Percentiles rank a stretch among this genome's conserved stretches.
These are phyloP conservation scores for Hirtodrosophila trivittata DNA, from an alignment of 2,888 invertebrate genomes.

Conservation along the genomic window DNA sequence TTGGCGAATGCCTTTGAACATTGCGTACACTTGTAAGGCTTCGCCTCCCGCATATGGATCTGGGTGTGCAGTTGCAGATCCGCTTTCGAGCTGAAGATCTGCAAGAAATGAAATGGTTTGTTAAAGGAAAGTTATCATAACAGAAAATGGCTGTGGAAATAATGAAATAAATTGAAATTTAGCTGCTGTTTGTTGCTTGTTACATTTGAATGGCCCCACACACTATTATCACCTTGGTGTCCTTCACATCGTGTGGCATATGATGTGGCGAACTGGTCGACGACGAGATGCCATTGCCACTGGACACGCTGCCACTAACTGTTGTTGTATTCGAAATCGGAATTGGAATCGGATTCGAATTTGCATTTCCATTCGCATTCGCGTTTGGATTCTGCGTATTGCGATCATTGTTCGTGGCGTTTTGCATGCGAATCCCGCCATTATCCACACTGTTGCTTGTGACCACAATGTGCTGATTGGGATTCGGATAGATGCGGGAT, in stretches of 20 bases:
- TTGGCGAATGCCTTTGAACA: constrained; percentile 99
- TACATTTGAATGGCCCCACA: background rate
- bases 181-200: background rate
- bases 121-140: background rate
- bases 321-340: constrained; percentile 17
- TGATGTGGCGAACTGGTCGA: constrained; percentile 82
- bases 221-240: constrained; percentile 75
- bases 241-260: constrained; percentile 80
- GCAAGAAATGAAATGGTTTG: constrained; percentile 80
- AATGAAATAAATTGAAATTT: background rate
- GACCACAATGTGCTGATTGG: constrained; percentile 81
- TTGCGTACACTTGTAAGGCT: constrained; percentile 99
- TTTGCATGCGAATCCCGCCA: constrained; percentile 77
- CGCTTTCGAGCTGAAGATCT: constrained; percentile 99
- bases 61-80: constrained; percentile 98
- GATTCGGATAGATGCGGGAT: constrained; percentile 80
- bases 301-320: constrained; percentile 47
- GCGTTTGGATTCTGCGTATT: constrained; percentile 46
- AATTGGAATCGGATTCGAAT: constrained; percentile 9
- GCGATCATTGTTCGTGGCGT: constrained; percentile 67
- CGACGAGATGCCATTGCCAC: constrained; percentile 73
- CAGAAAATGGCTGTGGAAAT: background rate
- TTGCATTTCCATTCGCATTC: constrained; percentile 32
- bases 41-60: constrained; percentile 99
- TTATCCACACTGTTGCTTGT: constrained; percentile 81